A percentile compares a stretch with the other conserved stretches of the same genome.
phyloP scores from a whole-genome alignment of 2,888 invertebrate species.

The Scaptomyza tumidula region DNA sequence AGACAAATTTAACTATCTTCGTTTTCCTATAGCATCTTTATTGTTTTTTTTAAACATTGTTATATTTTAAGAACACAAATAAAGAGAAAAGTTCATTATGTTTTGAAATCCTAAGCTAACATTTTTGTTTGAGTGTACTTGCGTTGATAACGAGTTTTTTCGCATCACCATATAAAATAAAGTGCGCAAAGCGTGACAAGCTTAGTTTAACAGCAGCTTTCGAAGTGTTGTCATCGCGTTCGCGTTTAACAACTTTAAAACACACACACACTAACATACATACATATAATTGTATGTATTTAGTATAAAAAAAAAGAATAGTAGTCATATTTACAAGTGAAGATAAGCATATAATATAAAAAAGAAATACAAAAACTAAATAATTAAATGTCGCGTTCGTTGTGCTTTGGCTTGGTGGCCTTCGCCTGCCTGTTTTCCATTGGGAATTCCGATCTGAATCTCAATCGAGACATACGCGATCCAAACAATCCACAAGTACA shows the following conservation, averaged over 20 bases:
- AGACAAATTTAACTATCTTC: not conserved
- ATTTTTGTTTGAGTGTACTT: constrained; percentile 1
- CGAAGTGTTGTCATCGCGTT: constrained; percentile 25
- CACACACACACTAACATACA: constrained; percentile 1
- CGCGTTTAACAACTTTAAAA: constrained; percentile 1
- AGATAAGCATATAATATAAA: constrained; percentile 55
- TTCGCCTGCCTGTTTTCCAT: constrained; percentile 41
- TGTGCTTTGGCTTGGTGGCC: constrained; percentile 49
- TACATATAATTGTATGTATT: constrained; percentile 5
- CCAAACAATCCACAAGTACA: constrained; percentile 23
- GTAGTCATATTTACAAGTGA: constrained; percentile 29
- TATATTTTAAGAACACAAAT: not conserved
- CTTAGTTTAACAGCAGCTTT: constrained; percentile 54
- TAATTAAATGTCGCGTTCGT: constrained; percentile 50
- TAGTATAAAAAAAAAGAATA: constrained; percentile 14
- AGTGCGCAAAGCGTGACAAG: constrained; percentile 31
- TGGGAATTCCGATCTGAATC: constrained; percentile 31
- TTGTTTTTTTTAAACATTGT: not conserved
- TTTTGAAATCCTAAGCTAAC: not conserved
- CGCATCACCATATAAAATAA: constrained; percentile 62
- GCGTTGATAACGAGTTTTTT: constrained; percentile 66
- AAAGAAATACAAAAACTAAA: constrained; percentile 7
- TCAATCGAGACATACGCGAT: constrained; percentile 46
- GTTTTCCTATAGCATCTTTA: not conserved
- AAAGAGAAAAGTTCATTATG: not conserved